A percentile compares a stretch with the other conserved stretches of the same genome.
phyloP scores from a whole-genome alignment of 2,888 invertebrate genomes.

The Byasa hedistus region DNA sequence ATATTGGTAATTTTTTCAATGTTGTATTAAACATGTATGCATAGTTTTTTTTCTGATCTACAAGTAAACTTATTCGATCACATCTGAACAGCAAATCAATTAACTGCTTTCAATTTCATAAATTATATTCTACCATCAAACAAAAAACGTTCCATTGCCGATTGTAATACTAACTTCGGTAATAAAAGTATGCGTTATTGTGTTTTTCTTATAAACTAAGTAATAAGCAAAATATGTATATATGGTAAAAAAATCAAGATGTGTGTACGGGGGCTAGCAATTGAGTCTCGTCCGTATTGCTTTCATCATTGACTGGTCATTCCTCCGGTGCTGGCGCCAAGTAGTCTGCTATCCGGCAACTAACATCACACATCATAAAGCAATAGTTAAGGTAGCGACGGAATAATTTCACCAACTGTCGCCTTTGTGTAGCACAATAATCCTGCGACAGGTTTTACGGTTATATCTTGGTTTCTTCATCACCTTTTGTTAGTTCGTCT shows the following conservation, averaged over 20 bases:
- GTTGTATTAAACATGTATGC: no score
- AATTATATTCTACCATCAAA: no score
- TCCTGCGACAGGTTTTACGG: not conserved
- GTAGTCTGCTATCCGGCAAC: conserved; percentile 54
- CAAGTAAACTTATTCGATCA: no score
- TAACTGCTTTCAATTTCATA: no score
- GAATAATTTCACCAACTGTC: conserved; percentile 23
- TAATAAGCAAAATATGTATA: no score
- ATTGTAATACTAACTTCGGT: no score
- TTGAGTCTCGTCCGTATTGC: conserved; percentile 28
- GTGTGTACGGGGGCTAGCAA: conserved; percentile 31
- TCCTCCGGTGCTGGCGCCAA: conserved; percentile 61
- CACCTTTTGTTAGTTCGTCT: not conserved
- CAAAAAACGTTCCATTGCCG: no score
- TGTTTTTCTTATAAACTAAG: no score
- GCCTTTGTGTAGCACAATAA: conserved; percentile 15
- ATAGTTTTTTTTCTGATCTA: no score
- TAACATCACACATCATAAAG: conserved; percentile 29
- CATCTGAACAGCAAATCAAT: no score
- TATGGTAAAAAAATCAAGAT: conserved; percentile 20
- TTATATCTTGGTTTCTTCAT: not conserved
- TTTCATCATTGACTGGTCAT: conserved; percentile 62
- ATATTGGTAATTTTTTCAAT: no score
- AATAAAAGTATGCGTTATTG: no score
- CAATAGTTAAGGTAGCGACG: conserved; percentile 28